Evolutionary conservation across 2,888 invertebrate species (phyloP).

Genomic region (Ophioninae sp.): DNA sequence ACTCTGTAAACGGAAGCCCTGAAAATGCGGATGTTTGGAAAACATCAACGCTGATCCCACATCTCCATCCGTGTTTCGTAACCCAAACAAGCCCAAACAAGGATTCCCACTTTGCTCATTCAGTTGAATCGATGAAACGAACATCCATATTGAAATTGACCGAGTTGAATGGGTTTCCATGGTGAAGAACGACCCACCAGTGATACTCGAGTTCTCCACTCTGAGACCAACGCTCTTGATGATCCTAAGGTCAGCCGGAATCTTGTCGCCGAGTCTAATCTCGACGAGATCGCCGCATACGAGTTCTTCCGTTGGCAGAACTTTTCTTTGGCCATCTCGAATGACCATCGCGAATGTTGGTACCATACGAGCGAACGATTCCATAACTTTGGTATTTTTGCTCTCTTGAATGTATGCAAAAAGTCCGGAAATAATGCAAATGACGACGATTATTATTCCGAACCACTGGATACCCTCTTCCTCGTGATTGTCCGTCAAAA

Average conservation of each 20-base stretch:
- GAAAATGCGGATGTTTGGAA: no score
- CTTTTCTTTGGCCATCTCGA: constrained; percentile 84
- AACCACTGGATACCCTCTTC: constrained; percentile 82
- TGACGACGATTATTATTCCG: constrained; percentile 85
- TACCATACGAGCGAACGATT: constrained; percentile 91
- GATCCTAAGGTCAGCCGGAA: constrained; percentile 93
- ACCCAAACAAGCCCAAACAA: no score
- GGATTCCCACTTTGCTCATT: no score
- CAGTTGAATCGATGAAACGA: no score
- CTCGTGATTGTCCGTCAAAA: constrained; percentile 81
- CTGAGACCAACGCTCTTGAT: constrained; percentile 85
- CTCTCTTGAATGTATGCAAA: constrained; percentile 89
- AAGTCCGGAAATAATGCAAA: constrained; percentile 83
- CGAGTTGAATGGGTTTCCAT: not conserved
- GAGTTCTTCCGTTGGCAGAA: constrained; percentile 85
- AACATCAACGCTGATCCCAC: no score
- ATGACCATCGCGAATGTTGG: constrained; percentile 88
- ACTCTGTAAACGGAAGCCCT: no score
- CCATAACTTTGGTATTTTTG: constrained; percentile 91
- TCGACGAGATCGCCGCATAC: constrained; percentile 92
- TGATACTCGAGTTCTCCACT: constrained; percentile 85
- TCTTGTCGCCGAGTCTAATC: constrained; percentile 90
- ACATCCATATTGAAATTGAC: not conserved
- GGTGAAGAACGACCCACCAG: constrained; percentile 81
- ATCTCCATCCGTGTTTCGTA: no score